phyloP scores from a whole-genome alignment of 2,113 vertebrate genomes.

The Suricata suricatta region DNA sequence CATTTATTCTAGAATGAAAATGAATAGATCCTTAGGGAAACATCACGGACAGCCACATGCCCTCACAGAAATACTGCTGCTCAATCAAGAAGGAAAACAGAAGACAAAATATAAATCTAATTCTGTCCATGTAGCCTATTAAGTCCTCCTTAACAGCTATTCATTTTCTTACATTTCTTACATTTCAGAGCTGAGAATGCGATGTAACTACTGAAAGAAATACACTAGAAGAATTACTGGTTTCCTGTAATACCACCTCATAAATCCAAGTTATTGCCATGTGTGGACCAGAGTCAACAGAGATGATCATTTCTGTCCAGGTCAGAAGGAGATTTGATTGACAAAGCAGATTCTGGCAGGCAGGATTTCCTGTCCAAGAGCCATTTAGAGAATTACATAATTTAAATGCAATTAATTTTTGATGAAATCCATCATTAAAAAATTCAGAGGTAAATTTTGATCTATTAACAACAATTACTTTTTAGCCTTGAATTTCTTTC shows the following conservation, averaged over 20 bases:
- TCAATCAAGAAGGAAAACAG: not conserved
- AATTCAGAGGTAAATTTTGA: constrained; percentile 49
- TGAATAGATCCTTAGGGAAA: not conserved
- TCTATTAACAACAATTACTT: constrained; percentile 61
- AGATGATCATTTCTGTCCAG: constrained; percentile 42
- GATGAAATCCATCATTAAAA: constrained; percentile 47
- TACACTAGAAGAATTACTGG: not conserved
- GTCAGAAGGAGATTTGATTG: constrained; percentile 55
- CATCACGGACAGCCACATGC: not conserved
- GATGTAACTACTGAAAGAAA: not conserved
- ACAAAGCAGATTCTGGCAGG: not conserved
- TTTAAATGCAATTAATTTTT: constrained; percentile 56
- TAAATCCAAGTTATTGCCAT: not conserved
- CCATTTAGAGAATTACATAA: constrained; percentile 66
- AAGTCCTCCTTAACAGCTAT: not conserved
- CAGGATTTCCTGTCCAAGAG: constrained; percentile 43
- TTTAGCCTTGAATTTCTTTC: constrained; percentile 3
- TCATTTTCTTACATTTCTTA: not conserved
- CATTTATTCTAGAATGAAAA: not conserved
- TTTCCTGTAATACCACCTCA: not conserved
- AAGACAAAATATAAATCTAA: not conserved
- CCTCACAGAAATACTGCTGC: not conserved
- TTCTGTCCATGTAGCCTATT: not conserved
- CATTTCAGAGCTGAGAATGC: not conserved
- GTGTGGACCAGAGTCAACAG: not conserved